Percentiles rank a stretch among this genome's conserved stretches.
Conservation (phyloP, 2,888 invertebrate genomes). For the Adela reaumurella region DNA sequence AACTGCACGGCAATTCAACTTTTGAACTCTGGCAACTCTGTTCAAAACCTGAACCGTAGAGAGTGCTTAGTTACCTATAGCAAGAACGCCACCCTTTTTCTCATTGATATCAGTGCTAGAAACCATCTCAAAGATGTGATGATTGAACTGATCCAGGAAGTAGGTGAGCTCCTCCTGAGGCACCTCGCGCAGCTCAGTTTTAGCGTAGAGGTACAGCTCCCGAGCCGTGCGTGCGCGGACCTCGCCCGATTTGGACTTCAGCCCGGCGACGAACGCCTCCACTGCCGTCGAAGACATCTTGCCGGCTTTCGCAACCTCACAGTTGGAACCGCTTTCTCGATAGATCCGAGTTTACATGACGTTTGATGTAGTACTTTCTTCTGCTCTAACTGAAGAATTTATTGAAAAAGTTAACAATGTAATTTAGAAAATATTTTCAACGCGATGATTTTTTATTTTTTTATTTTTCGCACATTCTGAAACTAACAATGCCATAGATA, state of each 20-base stretch:
- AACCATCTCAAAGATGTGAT: conserved; percentile 95
- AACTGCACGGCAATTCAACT: no score
- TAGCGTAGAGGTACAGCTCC: conserved; percentile 86
- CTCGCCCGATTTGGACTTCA: conserved; percentile 87
- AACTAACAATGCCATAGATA: no score
- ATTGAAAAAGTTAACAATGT: no score
- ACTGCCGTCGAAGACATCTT: conserved; percentile 27
- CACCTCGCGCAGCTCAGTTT: conserved; percentile 85
- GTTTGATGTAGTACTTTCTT: no score
- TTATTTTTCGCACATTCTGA: no score
- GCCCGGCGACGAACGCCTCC: conserved; percentile 77
- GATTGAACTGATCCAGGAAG: conserved; percentile 93
- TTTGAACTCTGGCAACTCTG: no score
- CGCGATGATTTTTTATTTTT: no score
- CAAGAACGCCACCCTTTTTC: conserved; percentile 92
- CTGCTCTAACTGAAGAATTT: no score
- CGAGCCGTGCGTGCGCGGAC: conserved; percentile 80
- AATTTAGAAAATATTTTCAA: no score
- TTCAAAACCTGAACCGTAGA: no score
- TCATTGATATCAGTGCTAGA: conserved; percentile 89
- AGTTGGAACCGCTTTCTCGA: no score
- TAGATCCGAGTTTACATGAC: no score
- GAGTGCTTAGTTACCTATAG: conserved; percentile 65
- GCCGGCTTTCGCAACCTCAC: background rate
- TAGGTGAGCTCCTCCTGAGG: conserved; percentile 85